A percentile compares a stretch with the other conserved stretches of the same genome.
Conservation (phyloP, 2,113 vertebrate genomes). For the Galeopterus variegatus region DNA sequence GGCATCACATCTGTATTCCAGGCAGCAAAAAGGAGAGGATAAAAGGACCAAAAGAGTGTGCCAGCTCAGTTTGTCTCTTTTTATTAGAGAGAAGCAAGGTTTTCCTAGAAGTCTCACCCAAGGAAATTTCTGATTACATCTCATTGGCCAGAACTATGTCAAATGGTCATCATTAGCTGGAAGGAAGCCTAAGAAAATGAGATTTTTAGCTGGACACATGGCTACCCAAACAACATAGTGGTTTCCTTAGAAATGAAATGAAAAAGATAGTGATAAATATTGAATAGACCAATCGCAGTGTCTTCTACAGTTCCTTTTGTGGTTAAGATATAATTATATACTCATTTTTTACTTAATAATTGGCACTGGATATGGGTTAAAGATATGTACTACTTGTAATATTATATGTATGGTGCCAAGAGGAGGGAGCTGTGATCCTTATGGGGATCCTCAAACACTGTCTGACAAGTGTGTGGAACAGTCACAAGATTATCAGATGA, state of each 20-base stretch:
- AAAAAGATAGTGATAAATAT: neutral
- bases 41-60: neutral
- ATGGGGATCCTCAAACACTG: accelerated
- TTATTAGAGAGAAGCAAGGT: neutral
- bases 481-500: accelerated
- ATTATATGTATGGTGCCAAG: too few species aligned
- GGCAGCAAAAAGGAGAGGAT: neutral
- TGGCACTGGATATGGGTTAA: neutral
- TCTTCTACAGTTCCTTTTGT: neutral
- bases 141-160: neutral
- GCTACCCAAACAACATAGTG: neutral
- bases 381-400: neutral
- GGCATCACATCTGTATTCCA: neutral
- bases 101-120: neutral
- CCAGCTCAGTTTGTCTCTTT: neutral
- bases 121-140: neutral
- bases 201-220: too few species aligned
- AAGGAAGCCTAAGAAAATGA: neutral
- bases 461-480: neutral
- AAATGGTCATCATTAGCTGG: neutral
- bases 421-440: neutral
- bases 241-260: too few species aligned
- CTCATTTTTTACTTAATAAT: neutral
- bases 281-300: neutral
- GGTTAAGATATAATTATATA: neutral